phyloP scores from a whole-genome alignment of 53 echinoderm and acorn worm species.

The Temnopleurus reevesii region DNA sequence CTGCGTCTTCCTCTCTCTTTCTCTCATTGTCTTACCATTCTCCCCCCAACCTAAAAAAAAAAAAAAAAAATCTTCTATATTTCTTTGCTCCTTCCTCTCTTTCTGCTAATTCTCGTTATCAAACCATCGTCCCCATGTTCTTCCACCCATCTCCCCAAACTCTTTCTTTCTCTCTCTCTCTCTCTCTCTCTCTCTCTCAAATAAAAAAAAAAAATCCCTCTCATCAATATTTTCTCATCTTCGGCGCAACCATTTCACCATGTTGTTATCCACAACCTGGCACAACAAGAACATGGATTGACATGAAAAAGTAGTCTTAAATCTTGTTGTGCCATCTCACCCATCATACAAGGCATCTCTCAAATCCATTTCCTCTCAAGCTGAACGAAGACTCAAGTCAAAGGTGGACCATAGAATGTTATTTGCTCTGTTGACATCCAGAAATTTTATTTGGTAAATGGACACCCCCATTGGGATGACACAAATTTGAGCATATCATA shows the following conservation, averaged over 20 bases:
- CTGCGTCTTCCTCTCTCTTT: too few species aligned
- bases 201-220: too few species aligned
- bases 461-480: slow-evolving; percentile 42
- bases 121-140: neutral
- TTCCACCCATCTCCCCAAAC: too few species aligned
- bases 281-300: neutral
- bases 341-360: slow-evolving; percentile 2
- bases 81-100: neutral
- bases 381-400: neutral
- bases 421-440: slow-evolving; percentile 29
- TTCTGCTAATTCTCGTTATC: too few species aligned
- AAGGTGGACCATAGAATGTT: slow-evolving; percentile 26
- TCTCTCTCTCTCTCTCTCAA: neutral
- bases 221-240: neutral
- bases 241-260: neutral
- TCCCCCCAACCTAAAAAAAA: too few species aligned
- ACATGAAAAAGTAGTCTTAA: neutral
- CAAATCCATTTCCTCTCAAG: neutral
- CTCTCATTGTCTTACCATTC: too few species aligned
- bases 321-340: neutral
- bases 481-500: slow-evolving; percentile 16
- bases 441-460: slow-evolving; percentile 37
- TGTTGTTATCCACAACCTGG: neutral
- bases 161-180: neutral
- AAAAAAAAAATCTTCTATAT: too few species aligned